These are phyloP conservation scores for Limnothrissa miodon DNA, from an alignment of 2,113 vertebrate species.

Conservation along the genomic window DNA sequence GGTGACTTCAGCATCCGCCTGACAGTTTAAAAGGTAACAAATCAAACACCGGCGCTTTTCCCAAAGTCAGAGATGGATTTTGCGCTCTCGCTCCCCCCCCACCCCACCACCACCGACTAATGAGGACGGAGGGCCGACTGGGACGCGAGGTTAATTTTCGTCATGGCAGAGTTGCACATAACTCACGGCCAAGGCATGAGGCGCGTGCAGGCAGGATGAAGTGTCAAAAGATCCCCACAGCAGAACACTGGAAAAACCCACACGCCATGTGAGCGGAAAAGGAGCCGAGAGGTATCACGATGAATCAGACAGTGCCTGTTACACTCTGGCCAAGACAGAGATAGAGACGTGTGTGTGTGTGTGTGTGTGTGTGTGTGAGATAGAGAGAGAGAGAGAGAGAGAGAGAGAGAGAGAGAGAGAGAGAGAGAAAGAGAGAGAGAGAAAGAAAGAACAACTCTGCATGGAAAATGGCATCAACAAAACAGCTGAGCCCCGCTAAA, in stretches of 20 bases:
- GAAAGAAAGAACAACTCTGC: constrained; percentile 40
- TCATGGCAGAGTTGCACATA: not conserved
- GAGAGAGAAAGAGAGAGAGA: constrained; percentile 30
- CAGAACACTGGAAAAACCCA: not conserved
- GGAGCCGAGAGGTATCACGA: not conserved
- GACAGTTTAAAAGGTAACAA: constrained; percentile 12
- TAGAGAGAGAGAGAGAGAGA: not conserved
- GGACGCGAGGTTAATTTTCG: not conserved
- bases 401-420: not conserved
- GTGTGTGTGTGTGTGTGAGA: no score
- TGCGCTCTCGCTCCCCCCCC: not conserved
- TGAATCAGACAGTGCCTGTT: no score
- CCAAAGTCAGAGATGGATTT: not conserved
- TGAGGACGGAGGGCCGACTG: not conserved
- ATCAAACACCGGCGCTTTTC: not conserved
- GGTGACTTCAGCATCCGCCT: constrained; percentile 14
- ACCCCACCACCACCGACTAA: no score
- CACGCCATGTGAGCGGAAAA: not conserved
- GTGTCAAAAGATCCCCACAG: not conserved
- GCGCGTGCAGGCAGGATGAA: not conserved
- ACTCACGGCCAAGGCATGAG: not conserved
- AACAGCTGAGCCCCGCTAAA: not conserved
- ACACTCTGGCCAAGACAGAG: no score
- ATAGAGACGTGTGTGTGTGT: no score
- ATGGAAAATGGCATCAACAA: not conserved